Evolutionary conservation across 2,888 invertebrate genomes (phyloP).

Genomic region (Parnassius glacialis): DNA sequence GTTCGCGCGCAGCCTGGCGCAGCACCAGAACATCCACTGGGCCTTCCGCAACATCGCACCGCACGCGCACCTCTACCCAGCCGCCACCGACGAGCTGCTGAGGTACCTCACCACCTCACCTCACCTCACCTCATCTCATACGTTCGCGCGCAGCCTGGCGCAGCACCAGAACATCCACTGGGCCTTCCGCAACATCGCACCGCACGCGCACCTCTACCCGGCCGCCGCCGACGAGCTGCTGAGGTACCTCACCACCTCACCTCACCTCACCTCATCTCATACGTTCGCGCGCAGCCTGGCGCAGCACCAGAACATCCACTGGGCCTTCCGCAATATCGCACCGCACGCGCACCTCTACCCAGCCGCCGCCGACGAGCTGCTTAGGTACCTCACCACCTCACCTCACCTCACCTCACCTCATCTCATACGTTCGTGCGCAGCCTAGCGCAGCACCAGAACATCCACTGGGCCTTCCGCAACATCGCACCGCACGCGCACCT

Average conservation of each 20-base stretch:
- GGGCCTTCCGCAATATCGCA: constrained; percentile 98
- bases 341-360: constrained; percentile 97
- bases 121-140: too few species aligned
- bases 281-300: constrained; percentile 93
- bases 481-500: constrained; percentile 97
- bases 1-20: constrained; percentile 92
- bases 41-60: constrained; percentile 98
- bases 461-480: constrained; percentile 98
- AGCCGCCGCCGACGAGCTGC: constrained; percentile 94
- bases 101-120: constrained; percentile 63
- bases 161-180: constrained; percentile 97
- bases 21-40: constrained; percentile 98
- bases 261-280: too few species aligned
- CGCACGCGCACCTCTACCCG: constrained; percentile 96
- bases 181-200: constrained; percentile 98
- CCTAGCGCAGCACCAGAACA: constrained; percentile 95
- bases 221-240: constrained; percentile 95
- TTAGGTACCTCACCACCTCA: constrained; percentile 75
- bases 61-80: constrained; percentile 95
- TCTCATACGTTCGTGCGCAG: constrained; percentile 93
- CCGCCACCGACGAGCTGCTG: constrained; percentile 94
- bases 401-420: too few species aligned
- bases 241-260: constrained; percentile 63
- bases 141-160: constrained; percentile 92
- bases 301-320: constrained; percentile 96